Base-by-base conservation (phyloP, 2,888 invertebrate genomes). In the Meiosimyza decipiens region DNA sequence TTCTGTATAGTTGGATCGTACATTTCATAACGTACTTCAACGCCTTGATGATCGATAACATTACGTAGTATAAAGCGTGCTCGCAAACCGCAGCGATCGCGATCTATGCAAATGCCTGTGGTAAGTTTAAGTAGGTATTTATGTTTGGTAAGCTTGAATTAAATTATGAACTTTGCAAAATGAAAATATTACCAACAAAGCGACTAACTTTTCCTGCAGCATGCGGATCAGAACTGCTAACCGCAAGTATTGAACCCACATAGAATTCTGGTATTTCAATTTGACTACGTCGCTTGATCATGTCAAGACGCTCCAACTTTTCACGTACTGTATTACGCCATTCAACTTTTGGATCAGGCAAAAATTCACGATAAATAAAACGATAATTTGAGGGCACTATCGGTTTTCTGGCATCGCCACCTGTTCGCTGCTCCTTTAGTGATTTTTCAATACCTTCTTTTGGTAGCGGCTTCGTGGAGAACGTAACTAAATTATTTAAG, bases 191-290 rank as follows among this genome's bases (percentile, higher is more conserved):
- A 83, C 83, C 87, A 11, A 87, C 84, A 74, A 87, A 97, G 82
- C 92, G 91, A 81, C 92, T 95, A 0, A 90, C 89, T 88, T 97
- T 97, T 63, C 93, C 93, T 47, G 94, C 92, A 3, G 96, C 91
- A 89, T 96, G 94, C 6, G 90, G 90, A 86, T 98, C 97, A 0
- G 97, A 92, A 76, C 93, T 92, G 3, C 94, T 94, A 0, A 98
- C 96, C 50, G 96, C 94, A 83, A 99, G 79, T 74, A 98, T 92
- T 47, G 95, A 95, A 15, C 98, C 99, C 81, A 98, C 98, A 89
- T 98, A 99, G 89, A 99, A 99, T 86, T 99, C 98, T 0, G 99
- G 99, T 77, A 99, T 93, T 83, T 95, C 93, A 76, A 99, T 90
- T 75, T 93, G 89, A 5, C 80, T 80, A 0, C 87, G 83, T 73